Conservation (phyloP, 1,140 invertebrate genomes). For the Oreohelix idahoensis region DNA sequence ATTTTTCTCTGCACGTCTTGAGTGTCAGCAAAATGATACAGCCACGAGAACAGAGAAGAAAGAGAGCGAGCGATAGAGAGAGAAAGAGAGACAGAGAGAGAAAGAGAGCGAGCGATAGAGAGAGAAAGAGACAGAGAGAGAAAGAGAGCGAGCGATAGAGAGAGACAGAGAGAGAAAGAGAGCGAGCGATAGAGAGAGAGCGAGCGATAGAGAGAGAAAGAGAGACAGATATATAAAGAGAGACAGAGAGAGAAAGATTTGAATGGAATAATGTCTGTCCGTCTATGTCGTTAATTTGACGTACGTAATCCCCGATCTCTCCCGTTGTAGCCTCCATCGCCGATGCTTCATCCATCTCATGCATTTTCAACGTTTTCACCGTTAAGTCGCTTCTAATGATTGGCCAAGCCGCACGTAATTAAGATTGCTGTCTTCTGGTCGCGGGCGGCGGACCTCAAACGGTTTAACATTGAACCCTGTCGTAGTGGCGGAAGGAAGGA, state of each 20-base stretch:
- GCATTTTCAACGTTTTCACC: constrained; percentile 17
- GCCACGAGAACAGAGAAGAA: too few relatives aligned
- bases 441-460: not conserved
- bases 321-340: not conserved
- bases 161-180: not conserved
- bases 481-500: not conserved
- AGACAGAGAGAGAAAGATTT: not conserved
- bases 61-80: too few relatives aligned
- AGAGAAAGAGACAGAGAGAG: too few relatives aligned
- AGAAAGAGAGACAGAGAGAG: too few relatives aligned
- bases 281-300: constrained; percentile 17
- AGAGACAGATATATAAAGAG: not conserved
- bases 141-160: too few relatives aligned
- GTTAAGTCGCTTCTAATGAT: constrained; percentile 23
- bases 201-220: not conserved
- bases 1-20: too few relatives aligned
- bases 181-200: too few relatives aligned
- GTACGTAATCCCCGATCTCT: not conserved
- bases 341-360: not conserved
- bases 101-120: too few relatives aligned
- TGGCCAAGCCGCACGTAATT: constrained; percentile 21
- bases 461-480: not conserved
- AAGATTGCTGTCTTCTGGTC: constrained; percentile 22
- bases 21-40: too few relatives aligned
- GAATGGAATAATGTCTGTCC: constrained; percentile 6